A percentile compares a stretch with the other conserved stretches of the same genome.
Conservation (phyloP, 2,888 invertebrate genomes). For the Eupithecia dodoneata region DNA sequence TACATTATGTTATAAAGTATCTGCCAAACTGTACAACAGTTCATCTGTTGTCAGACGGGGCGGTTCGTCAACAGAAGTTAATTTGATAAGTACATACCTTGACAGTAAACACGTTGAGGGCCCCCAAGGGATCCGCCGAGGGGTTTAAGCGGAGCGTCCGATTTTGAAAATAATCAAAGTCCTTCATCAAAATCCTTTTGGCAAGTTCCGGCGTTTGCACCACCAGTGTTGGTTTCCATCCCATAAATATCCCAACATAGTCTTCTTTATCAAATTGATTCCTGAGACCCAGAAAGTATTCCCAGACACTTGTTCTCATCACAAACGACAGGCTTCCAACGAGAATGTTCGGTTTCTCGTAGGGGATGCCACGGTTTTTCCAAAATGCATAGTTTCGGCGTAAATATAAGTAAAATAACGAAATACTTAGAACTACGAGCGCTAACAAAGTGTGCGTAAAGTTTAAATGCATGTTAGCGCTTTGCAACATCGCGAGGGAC, state of each 20-base stretch:
- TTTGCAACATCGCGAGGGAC: not conserved
- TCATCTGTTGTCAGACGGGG: no score
- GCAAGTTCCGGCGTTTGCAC: slow-evolving; percentile 67
- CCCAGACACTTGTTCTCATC: slow-evolving; percentile 64
- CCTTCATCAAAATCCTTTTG: slow-evolving; percentile 60
- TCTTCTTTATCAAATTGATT: slow-evolving; percentile 41
- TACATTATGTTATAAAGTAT: no score
- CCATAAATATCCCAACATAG: slow-evolving; percentile 66
- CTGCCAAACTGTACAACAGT: no score
- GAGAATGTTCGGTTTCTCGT: slow-evolving; percentile 57
- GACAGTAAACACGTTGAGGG: slow-evolving; percentile 46
- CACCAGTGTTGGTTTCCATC: slow-evolving; percentile 61
- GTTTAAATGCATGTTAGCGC: slow-evolving; percentile 1
- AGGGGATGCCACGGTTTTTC: slow-evolving; percentile 64
- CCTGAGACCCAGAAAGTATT: slow-evolving; percentile 49
- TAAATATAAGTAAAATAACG: slow-evolving; percentile 28
- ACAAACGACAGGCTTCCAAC: slow-evolving; percentile 64
- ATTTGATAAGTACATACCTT: slow-evolving; percentile 31
- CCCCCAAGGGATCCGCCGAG: not conserved
- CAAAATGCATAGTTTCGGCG: slow-evolving; percentile 64
- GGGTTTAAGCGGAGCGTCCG: slow-evolving; percentile 52
- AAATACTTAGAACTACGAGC: slow-evolving; percentile 39
- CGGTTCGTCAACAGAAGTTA: no score
- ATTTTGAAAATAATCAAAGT: slow-evolving; percentile 64
- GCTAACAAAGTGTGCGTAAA: slow-evolving; percentile 35